Conservation (phyloP, 2,888 invertebrate species). For the Macrosiphum euphorbiae region DNA sequence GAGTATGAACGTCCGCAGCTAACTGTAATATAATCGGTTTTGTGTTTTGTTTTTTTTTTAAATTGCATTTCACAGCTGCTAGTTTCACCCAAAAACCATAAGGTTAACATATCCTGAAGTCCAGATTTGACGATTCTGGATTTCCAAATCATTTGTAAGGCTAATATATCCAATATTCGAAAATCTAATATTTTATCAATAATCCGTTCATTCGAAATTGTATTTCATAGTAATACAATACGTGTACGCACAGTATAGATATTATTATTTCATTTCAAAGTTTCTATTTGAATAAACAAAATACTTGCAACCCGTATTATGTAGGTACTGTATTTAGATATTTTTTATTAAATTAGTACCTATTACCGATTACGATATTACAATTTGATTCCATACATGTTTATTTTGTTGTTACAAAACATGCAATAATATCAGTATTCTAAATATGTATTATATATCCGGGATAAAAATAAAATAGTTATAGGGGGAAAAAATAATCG, state of each 20-base stretch:
- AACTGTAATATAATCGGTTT: constrained; percentile 3
- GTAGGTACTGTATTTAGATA: not conserved
- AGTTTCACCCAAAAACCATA: not conserved
- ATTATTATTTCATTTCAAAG: not conserved
- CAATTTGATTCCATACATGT: not conserved
- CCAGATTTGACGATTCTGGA: not conserved
- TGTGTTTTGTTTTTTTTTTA: not conserved
- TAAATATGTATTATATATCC: not conserved
- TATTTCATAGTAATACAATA: not conserved
- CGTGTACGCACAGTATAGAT: not conserved
- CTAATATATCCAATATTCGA: not conserved
- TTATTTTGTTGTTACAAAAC: not conserved
- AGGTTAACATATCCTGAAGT: not conserved
- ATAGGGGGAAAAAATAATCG: not conserved
- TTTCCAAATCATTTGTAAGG: not conserved
- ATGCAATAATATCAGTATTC: not conserved
- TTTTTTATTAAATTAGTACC: not conserved
- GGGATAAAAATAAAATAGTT: not conserved
- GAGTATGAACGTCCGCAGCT: not conserved
- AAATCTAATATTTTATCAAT: not conserved
- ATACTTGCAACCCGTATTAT: not conserved
- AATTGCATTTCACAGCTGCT: not conserved
- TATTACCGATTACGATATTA: not conserved
- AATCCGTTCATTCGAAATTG: not conserved
- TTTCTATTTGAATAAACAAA: not conserved